Evolutionary conservation across 2,888 invertebrate genomes (phyloP), one percentile per base, ranked within the genome.

Genomic region (Sabatieria punctata): DNA sequence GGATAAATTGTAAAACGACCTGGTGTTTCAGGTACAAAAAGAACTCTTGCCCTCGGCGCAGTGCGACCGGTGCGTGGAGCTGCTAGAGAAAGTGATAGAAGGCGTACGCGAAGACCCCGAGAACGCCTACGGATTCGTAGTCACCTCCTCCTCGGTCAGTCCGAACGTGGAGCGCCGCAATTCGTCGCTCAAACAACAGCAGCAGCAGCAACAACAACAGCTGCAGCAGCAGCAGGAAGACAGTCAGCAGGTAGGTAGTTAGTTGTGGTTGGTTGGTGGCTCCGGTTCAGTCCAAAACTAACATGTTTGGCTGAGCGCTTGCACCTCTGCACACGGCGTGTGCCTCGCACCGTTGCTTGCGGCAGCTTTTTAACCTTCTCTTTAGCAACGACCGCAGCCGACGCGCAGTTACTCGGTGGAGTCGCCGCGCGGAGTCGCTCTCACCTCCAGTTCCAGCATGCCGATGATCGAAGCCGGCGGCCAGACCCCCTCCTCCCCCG

Each of bases 21-120:
- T 18, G 11, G 6, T 37, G 4, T 25, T 42, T 11, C 25, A 48
- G 48, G 37, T 45, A 4, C 33, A 45, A 22, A 39, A 45, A 18
- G 45, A 45, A 13, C 38, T 49, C n/a, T 35, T 49, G 38, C 6
- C 41, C 18, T 41, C 27, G 25, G 22, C 46, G 18, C 49, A 46
- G 39, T 23, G 22, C 8, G 46, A 41, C 6, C 24, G 27, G 26
- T 48, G 48, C 45, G 44, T 45, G 24, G 45, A 45, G 23, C 48
- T 45, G 27, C 45, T 48, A 24, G 46, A 41, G 22, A 45, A 40
- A n/a, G 41, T 48, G n/a, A 38, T 45, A 6, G 39, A 43, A 2
- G 26, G 40, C 6, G 45, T 40, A n/a, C n/a, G 21, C 2, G 41
- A 43, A 25, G 46, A 46, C 35, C 46, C 46, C 4, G 27, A 43